These are phyloP conservation scores for Nesogale talazaci DNA, from an alignment of 2,113 vertebrate species.

Conservation along the genomic window DNA sequence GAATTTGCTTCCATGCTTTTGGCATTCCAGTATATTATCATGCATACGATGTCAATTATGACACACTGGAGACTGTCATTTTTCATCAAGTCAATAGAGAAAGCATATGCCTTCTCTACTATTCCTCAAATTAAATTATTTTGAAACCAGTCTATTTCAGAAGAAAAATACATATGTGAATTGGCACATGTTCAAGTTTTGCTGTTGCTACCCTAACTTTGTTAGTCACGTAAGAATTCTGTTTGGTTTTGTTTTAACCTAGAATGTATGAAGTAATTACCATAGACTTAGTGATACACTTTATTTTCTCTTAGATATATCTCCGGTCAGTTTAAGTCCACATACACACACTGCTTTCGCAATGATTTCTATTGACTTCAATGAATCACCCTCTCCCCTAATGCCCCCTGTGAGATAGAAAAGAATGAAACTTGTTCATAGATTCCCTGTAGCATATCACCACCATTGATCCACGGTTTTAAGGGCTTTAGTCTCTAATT, in stretches of 20 bases:
- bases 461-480: slow-evolving; percentile 71
- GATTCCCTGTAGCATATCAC: slow-evolving; percentile 71
- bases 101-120: slow-evolving; percentile 44
- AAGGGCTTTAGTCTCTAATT: slow-evolving; percentile 48
- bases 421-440: slow-evolving; percentile 66
- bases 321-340: slow-evolving; percentile 61
- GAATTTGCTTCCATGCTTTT: slow-evolving; percentile 4
- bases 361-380: slow-evolving; percentile 56
- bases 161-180: slow-evolving; percentile 38
- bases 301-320: slow-evolving; percentile 58
- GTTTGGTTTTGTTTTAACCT: background rate
- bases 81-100: slow-evolving; percentile 31
- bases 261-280: slow-evolving; percentile 45
- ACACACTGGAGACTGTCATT: slow-evolving; percentile 23
- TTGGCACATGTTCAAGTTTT: background rate
- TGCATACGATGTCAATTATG: slow-evolving; percentile 42
- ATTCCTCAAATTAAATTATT: slow-evolving; percentile 73
- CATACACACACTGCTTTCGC: slow-evolving; percentile 33
- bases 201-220: background rate
- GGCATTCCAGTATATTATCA: background rate
- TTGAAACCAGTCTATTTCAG: slow-evolving; percentile 48
- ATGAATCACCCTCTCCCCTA: slow-evolving; percentile 13
- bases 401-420: slow-evolving; percentile 61
- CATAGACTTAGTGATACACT: slow-evolving; percentile 57
- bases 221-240: background rate